Conservation (phyloP, 2,888 invertebrate species). For the Acrocera orbiculus region DNA sequence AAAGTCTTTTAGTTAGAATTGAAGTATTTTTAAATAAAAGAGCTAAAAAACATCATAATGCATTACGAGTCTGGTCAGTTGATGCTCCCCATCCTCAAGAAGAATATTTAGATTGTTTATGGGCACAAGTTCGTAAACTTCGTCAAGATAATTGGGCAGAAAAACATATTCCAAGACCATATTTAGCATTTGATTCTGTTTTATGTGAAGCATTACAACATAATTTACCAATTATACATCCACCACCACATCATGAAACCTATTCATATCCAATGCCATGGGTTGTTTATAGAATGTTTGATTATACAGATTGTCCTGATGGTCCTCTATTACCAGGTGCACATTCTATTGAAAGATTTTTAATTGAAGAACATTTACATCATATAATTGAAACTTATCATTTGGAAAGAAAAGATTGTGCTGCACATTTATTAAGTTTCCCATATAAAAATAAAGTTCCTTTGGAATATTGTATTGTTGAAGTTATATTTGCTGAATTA, state of each 20-base stretch:
- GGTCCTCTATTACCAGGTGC: conserved; percentile 82
- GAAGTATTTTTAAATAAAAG: conserved; percentile 85
- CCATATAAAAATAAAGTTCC: conserved; percentile 89
- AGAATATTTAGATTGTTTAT: conserved; percentile 89
- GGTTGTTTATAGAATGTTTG: conserved; percentile 92
- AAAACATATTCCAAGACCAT: conserved; percentile 88
- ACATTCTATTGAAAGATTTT: conserved; percentile 91
- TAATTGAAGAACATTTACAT: conserved; percentile 93
- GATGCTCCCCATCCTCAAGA: conserved; percentile 92
- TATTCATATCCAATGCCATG: conserved; percentile 87
- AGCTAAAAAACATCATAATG: conserved; percentile 82
- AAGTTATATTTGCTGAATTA: conserved; percentile 87
- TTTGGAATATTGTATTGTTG: conserved; percentile 93
- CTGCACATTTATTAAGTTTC: conserved; percentile 77
- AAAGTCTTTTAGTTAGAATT: conserved; percentile 74
- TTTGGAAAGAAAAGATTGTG: conserved; percentile 86
- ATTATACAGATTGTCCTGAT: conserved; percentile 96
- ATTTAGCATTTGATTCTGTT: conserved; percentile 87
- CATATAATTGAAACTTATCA: conserved; percentile 81
- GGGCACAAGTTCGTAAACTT: conserved; percentile 85
- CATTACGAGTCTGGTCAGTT: conserved; percentile 85
- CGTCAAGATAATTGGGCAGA: conserved; percentile 93
- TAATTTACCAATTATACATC: conserved; percentile 74
- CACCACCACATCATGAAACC: conserved; percentile 83
- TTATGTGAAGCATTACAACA: conserved; percentile 93